These are phyloP conservation scores for Sceloporus undulatus DNA, from an alignment of 2,113 vertebrate genomes.

Conservation along the genomic window DNA sequence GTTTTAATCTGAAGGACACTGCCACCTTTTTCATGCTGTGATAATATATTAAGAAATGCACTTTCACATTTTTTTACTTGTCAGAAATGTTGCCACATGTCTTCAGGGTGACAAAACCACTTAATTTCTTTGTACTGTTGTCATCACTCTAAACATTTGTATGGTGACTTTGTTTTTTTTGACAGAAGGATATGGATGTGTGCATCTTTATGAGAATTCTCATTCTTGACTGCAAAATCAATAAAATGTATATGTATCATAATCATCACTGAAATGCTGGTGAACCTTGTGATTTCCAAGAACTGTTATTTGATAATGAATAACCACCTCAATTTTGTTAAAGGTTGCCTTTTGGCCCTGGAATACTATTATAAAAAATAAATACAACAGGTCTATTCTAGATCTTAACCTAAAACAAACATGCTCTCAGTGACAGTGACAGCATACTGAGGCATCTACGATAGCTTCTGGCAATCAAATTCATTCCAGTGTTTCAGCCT, in stretches of 20 bases:
- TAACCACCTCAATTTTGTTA: neutral
- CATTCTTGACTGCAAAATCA: conserved; percentile 40
- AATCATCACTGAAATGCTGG: conserved; percentile 11
- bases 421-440: neutral
- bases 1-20: conserved; percentile 26
- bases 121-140: conserved; percentile 34
- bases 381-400: neutral
- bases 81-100: conserved; percentile 26
- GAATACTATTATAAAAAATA: conserved; percentile 18
- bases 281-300: conserved; percentile 12
- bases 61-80: neutral
- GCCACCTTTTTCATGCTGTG: conserved; percentile 6
- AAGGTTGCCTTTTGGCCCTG: neutral
- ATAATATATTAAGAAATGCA: conserved; percentile 38
- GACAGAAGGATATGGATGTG: conserved; percentile 25
- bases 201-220: conserved; percentile 35
- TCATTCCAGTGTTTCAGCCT: neutral
- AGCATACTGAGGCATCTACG: neutral
- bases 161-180: neutral
- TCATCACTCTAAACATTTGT: neutral
- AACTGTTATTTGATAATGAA: conserved; percentile 31
- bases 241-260: conserved; percentile 30
- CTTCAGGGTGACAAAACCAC: conserved; percentile 31
- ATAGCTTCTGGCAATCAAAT: neutral
- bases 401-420: conserved; percentile 3